Conservation (phyloP, 1,140 invertebrate species). For the Drosophila ogumai region DNA sequence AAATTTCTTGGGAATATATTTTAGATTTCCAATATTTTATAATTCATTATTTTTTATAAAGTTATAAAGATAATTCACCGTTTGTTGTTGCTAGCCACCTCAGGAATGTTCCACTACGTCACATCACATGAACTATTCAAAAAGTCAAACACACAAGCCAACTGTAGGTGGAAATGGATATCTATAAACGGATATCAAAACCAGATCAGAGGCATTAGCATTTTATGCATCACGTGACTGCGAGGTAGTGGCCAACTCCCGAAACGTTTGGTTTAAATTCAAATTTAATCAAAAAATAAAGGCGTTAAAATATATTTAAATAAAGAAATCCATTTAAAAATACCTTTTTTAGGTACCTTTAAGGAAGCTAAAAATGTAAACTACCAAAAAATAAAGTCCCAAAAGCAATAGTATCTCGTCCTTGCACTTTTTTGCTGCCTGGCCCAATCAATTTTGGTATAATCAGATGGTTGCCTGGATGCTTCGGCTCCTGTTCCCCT, state of each 20-base stretch:
- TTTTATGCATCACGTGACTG: constrained; percentile 75
- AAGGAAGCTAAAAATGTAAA: background rate
- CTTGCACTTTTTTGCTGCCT: background rate
- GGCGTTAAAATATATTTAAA: background rate
- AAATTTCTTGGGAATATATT: too few relatives aligned
- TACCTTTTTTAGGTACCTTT: background rate
- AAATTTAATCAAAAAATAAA: too few relatives aligned
- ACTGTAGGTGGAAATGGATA: constrained; percentile 5
- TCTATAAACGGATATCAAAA: background rate
- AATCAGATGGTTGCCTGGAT: constrained; percentile 40
- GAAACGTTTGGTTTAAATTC: too few relatives aligned
- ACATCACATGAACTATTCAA: constrained; percentile 84
- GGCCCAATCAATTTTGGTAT: constrained; percentile 36
- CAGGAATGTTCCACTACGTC: constrained; percentile 85
- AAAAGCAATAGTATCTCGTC: background rate
- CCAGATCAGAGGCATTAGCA: constrained; percentile 29
- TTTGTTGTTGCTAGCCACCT: constrained; percentile 54
- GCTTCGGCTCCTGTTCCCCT: constrained; percentile 1
- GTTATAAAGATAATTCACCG: background rate
- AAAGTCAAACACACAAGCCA: constrained; percentile 24
- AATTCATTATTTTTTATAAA: too few relatives aligned
- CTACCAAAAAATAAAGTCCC: background rate
- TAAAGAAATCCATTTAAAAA: background rate
- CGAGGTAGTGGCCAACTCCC: constrained; percentile 84
- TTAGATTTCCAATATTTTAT: too few relatives aligned